These are phyloP conservation scores for Callimorpha dominula DNA, from an alignment of 2,888 invertebrate genomes.

Conservation along the genomic window DNA sequence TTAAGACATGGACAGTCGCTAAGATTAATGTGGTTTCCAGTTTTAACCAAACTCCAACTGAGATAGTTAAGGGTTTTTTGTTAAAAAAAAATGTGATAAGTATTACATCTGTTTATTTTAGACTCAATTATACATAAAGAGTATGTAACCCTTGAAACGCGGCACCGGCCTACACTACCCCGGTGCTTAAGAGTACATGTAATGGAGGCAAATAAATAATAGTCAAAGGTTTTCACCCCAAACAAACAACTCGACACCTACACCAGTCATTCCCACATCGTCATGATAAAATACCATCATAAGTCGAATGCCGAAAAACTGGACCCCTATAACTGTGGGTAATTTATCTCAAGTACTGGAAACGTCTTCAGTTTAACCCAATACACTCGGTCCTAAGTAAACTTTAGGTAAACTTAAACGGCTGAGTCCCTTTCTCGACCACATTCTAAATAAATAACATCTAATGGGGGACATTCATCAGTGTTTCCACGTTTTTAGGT, in stretches of 20 bases:
- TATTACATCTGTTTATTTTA: not conserved
- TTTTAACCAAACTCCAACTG: conserved; percentile 69
- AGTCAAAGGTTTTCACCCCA: conserved; percentile 52
- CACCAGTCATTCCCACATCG: conserved; percentile 63
- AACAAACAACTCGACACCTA: conserved; percentile 57
- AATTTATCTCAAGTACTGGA: conserved; percentile 78
- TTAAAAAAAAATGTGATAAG: conserved; percentile 25
- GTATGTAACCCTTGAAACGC: conserved; percentile 35
- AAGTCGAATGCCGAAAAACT: conserved; percentile 80
- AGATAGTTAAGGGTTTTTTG: conserved; percentile 65
- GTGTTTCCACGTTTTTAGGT: conserved; percentile 86
- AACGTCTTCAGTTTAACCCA: conserved; percentile 84
- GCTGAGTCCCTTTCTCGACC: conserved; percentile 83
- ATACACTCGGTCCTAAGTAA: conserved; percentile 85
- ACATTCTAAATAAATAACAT: conserved; percentile 88
- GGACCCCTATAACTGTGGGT: conserved; percentile 80
- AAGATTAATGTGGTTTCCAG: conserved; percentile 78
- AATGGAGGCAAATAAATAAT: conserved; percentile 53
- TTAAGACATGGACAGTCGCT: conserved; percentile 63
- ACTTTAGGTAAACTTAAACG: conserved; percentile 84
- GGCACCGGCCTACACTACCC: conserved; percentile 35
- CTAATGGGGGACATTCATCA: conserved; percentile 88
- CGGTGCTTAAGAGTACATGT: conserved; percentile 40
- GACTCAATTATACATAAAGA: not conserved
- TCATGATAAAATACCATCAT: conserved; percentile 80